These are phyloP conservation scores for Misgurnus mizolepis DNA, from an alignment of 2,113 vertebrate genomes.

Conservation along the genomic window DNA sequence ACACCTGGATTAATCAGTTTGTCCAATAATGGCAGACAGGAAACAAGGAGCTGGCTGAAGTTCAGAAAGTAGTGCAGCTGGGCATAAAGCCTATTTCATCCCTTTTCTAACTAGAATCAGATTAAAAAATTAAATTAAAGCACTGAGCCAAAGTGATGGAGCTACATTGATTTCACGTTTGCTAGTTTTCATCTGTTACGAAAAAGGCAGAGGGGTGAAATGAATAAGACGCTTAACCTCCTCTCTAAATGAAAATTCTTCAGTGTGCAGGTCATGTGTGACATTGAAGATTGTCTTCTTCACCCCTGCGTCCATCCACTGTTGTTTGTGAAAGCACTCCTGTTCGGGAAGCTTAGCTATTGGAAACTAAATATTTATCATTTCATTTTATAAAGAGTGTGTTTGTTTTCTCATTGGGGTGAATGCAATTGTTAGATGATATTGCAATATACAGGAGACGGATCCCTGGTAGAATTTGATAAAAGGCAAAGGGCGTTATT, in stretches of 20 bases:
- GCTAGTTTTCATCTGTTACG: not conserved
- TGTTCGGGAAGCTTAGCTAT: slow-evolving; percentile 48
- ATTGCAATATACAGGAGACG: slow-evolving; percentile 28
- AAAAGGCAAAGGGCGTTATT: slow-evolving; percentile 26
- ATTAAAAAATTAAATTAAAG: not conserved
- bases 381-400: not conserved
- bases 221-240: slow-evolving; percentile 23
- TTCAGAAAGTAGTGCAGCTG: no score
- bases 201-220: slow-evolving; percentile 5
- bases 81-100: not conserved
- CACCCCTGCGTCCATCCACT: not conserved
- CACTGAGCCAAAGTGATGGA: not conserved
- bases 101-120: not conserved
- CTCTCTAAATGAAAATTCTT: slow-evolving; percentile 18
- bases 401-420: not conserved
- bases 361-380: slow-evolving; percentile 7
- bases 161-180: slow-evolving; percentile 16
- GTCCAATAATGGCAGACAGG: no score
- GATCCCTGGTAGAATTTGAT: not conserved
- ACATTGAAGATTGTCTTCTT: slow-evolving; percentile 50
- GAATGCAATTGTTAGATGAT: not conserved
- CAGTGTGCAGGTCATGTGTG: slow-evolving; percentile 40
- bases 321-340: slow-evolving; percentile 42
- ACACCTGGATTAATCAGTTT: no score
- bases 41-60: no score